A percentile compares a stretch with the other conserved stretches of the same genome.
Evolutionary conservation across 1,140 invertebrate species (phyloP).

Genomic region (Drosophila pseudoananassae): DNA sequence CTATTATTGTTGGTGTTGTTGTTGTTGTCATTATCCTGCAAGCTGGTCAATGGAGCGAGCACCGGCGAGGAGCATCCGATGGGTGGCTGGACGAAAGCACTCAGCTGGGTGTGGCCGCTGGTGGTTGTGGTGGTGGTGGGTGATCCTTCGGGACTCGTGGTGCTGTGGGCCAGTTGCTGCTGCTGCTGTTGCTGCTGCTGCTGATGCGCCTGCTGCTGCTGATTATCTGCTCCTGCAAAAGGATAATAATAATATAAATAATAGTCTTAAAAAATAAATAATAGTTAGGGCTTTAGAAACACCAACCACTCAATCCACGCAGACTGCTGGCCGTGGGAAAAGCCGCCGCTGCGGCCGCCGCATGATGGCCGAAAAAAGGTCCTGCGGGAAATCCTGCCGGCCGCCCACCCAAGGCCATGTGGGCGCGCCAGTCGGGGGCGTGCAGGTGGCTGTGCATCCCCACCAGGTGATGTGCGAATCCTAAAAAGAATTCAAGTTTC

Average conservation of each 20-base stretch:
- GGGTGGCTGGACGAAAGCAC: slow-evolving; percentile 56
- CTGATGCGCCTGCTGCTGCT: slow-evolving; percentile 49
- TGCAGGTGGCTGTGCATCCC: slow-evolving; percentile 85
- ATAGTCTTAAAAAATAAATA: not conserved
- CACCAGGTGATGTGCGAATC: slow-evolving; percentile 88
- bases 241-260: not conserved
- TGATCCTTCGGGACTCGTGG: slow-evolving; percentile 87
- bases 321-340: slow-evolving; percentile 85
- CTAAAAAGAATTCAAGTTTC: slow-evolving; percentile 69
- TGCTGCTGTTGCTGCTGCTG: slow-evolving; percentile 71
- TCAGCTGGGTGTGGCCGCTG: slow-evolving; percentile 45
- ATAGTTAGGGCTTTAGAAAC: not conserved
- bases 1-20: slow-evolving; percentile 74
- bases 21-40: slow-evolving; percentile 71
- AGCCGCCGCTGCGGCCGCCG: slow-evolving; percentile 83
- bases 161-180: slow-evolving; percentile 86
- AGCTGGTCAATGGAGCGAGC: slow-evolving; percentile 52
- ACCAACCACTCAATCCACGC: slow-evolving; percentile 62
- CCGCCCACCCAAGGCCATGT: slow-evolving; percentile 84
- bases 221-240: slow-evolving; percentile 37
- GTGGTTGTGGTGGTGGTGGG: slow-evolving; percentile 71
- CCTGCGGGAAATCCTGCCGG: slow-evolving; percentile 66
- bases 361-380: slow-evolving; percentile 85
- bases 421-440: slow-evolving; percentile 87
- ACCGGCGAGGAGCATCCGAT: slow-evolving; percentile 50